Base-by-base conservation (phyloP, 1,140 invertebrate species). In the Drosophila chauvacae region DNA sequence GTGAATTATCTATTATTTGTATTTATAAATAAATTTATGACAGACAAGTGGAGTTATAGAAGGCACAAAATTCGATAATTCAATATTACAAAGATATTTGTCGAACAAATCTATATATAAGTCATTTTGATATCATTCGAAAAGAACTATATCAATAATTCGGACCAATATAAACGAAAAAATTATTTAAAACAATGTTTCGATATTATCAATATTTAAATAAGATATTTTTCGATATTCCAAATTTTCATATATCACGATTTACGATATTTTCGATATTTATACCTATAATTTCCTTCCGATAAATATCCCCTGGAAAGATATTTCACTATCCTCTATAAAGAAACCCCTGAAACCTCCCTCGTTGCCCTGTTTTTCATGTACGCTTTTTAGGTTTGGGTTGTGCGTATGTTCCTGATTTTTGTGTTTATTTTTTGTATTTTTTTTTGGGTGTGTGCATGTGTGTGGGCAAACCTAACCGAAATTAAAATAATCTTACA, bases 401-500 rank as follows among this genome's bases (percentile, higher is more conserved):
- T 7, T 63, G 58, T 75, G 72, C 60, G 77, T 70, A 50, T 72
- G 57, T 37, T 50, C 28, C 42, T 42, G 62, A 64, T 64, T 59
- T 64, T 26, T 47, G 45, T 42, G 35, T 56, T 51, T 69, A 30
- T 59, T 44, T 65, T 28, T 48, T 42, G 20, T 33, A 10, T 18
- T 2, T 3, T 58, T 58, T 62, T 30, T 50, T 42, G 14, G 39
- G 55, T 58, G 56, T 58, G 56, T 16, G 28, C 30, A 6, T 61
- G 18, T 37, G 18, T 44, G 28, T 61, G 28, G 65, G 47, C 50
- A 50, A 35, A 33, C 53, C 53, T 39, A 56, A 50, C 65, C 62
- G 58, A 78, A 83, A 88, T 84, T 76, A 63, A 88, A 81, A 81
- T 88, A 91, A 87, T 92, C 91, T 92, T 92, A 92, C 91, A 90